A percentile compares a stretch with the other conserved stretches of the same genome.
phyloP scores from a whole-genome alignment of 1,140 invertebrate species.

The Polypedilum vanderplanki region DNA sequence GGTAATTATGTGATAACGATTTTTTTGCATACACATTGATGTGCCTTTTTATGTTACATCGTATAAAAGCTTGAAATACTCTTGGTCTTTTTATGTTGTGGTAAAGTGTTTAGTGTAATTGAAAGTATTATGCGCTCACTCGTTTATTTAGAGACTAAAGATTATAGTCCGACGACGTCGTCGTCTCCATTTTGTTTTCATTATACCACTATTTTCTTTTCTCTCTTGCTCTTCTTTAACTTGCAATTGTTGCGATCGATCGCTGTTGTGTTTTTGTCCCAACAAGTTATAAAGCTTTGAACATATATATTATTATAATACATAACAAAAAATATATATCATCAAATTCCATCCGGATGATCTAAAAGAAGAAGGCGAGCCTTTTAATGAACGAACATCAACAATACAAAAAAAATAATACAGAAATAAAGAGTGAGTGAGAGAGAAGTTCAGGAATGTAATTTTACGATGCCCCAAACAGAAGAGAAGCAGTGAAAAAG shows the following conservation, averaged over 20 bases:
- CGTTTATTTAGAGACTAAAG: too few species aligned
- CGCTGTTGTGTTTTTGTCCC: not conserved
- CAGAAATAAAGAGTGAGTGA: too few species aligned
- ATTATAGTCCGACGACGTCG: not conserved
- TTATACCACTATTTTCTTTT: not conserved
- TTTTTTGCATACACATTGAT: not conserved
- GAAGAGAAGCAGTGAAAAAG: not conserved
- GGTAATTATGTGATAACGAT: slow-evolving; percentile 48
- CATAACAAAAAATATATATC: slow-evolving; percentile 5
- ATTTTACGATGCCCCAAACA: slow-evolving; percentile 2
- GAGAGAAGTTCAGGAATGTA: not conserved
- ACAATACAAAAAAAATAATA: not conserved
- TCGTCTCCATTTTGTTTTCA: slow-evolving; percentile 1
- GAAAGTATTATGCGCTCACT: too few species aligned
- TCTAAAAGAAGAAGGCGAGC: not conserved
- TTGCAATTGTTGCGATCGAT: not conserved
- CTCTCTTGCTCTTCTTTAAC: not conserved
- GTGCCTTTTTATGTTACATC: too few species aligned
- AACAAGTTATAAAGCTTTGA: not conserved
- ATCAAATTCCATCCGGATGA: slow-evolving; percentile 15
- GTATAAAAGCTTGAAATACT: too few species aligned
- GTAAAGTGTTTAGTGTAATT: too few species aligned
- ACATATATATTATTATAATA: too few species aligned
- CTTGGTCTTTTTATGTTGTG: too few species aligned
- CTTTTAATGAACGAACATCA: slow-evolving; percentile 17